These are phyloP conservation scores for Hafferia zeledoni DNA, from an alignment of 2,797 vertebrate species.

Conservation along the genomic window DNA sequence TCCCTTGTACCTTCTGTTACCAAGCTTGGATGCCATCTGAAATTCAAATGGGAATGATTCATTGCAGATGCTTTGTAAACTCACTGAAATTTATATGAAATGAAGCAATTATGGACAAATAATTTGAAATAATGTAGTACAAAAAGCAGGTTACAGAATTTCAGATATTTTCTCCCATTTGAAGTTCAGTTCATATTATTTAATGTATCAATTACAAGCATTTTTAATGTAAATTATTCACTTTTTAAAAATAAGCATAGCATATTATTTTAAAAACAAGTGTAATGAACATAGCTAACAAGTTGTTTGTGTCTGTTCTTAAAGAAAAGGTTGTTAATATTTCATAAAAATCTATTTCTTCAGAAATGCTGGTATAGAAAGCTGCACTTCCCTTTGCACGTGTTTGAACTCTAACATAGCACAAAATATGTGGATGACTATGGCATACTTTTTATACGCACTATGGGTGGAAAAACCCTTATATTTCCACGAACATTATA, in stretches of 20 bases:
- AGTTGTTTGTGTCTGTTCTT: not conserved
- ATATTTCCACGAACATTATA: not conserved
- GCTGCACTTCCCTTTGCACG: not conserved
- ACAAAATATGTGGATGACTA: not conserved
- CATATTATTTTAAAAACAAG: not conserved
- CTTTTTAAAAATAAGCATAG: not conserved
- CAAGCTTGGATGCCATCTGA: conserved; percentile 48
- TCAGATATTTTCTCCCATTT: not conserved
- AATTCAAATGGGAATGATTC: conserved; percentile 25
- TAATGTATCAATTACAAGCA: not conserved
- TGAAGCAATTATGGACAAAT: not conserved
- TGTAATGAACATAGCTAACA: not conserved
- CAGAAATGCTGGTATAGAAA: not conserved
- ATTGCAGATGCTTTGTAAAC: conserved; percentile 39
- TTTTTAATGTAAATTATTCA: not conserved
- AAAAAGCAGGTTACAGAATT: not conserved
- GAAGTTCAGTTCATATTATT: not conserved
- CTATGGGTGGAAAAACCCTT: not conserved
- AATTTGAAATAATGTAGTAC: not conserved
- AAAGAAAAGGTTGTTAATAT: not conserved
- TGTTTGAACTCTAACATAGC: not conserved
- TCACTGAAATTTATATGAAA: not conserved
- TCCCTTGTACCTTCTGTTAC: conserved; percentile 45
- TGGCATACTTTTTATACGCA: not conserved
- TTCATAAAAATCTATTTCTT: not conserved